Conservation (phyloP, 2,797 vertebrate species). For the Emys orbicularis region DNA sequence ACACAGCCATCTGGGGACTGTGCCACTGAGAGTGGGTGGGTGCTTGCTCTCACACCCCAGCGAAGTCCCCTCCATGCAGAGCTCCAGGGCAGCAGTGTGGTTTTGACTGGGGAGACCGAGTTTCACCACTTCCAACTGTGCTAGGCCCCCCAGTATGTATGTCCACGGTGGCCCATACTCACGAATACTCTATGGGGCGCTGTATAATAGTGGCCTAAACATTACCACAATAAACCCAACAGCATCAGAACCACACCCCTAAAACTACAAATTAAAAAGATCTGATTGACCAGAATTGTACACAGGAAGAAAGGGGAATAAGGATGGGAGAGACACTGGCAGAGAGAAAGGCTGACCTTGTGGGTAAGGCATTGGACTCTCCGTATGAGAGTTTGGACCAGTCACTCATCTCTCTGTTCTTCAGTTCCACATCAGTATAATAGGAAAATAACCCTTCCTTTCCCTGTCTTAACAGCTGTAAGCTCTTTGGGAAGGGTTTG, state of each 20-base stretch:
- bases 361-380: not conserved
- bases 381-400: not conserved
- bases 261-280: not conserved
- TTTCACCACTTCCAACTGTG: too few species aligned
- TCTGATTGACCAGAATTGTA: not conserved
- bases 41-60: too few species aligned
- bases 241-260: not conserved
- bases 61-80: too few species aligned
- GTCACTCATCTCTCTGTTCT: not conserved
- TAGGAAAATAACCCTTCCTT: not conserved
- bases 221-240: not conserved
- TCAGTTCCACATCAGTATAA: too few species aligned
- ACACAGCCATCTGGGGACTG: too few species aligned
- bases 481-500: not conserved
- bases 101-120: too few species aligned
- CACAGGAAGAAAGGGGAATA: not conserved
- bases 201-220: not conserved
- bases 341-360: not conserved
- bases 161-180: too few species aligned
- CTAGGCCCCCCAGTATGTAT: too few species aligned
- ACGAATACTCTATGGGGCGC: too few species aligned
- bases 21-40: too few species aligned
- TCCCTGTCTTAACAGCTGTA: not conserved
- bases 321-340: not conserved
- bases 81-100: too few species aligned